Evolutionary conservation across 2,888 invertebrate genomes (phyloP), one percentile per base, ranked within the genome.

Genomic region (Panzeria rudis): DNA sequence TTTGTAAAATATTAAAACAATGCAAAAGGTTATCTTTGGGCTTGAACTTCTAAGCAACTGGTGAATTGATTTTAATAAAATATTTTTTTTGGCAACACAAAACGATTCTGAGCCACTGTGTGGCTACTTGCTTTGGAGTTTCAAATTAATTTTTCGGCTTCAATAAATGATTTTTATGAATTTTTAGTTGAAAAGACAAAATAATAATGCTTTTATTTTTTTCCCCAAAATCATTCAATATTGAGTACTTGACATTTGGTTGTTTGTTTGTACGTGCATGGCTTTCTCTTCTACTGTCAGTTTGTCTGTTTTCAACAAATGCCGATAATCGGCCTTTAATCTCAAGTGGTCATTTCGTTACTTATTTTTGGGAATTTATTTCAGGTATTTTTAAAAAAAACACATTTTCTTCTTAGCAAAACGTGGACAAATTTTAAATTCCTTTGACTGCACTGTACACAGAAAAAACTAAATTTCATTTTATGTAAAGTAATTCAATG

Each of bases 81-180:
- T n/a, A n/a, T n/a, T n/a, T n/a, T n/a, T n/a, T n/a, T n/a, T n/a
- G n/a, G n/a, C n/a, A n/a, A n/a, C n/a, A n/a, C n/a, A n/a, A n/a
- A n/a, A n/a, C n/a, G n/a, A n/a, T n/a, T n/a, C 25, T 5, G 52
- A 59, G n/a, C 3, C 44, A 29, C 29, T 5, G 29, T 4, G 2
- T 5, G 29, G 44, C 32, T 64, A 71, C 38, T 50, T 77, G 44
- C 64, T 77, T 79, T 75, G 56, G 69, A 73, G 82, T 79, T 82
- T 75, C 29, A 78, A 78, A 75, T 78, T 73, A 56, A 62, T 69
- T 64, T 44, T 68, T 76, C 77, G 80, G 84, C 82, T 66, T 75
- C 44, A 64, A 82, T 75, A 66, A 82, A 81, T 85, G 71, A 50
- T 52, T 85, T 75, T 84, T 78, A 78, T 68, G 68, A 76, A 71